These are phyloP conservation scores for Bagarius yarrelli DNA, from an alignment of 2,113 vertebrate species.

Conservation along the genomic window DNA sequence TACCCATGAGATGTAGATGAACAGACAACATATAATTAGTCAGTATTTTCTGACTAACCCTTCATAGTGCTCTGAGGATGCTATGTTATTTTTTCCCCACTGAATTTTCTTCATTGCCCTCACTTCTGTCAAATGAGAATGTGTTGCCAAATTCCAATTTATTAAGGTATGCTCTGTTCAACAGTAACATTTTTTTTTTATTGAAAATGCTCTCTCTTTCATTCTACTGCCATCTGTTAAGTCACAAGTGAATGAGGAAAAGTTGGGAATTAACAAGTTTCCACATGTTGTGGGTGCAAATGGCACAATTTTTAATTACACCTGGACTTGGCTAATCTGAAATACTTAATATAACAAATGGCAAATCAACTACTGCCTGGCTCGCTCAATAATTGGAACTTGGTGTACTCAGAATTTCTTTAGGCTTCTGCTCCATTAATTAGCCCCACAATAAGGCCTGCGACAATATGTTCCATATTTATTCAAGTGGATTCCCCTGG, in stretches of 20 bases:
- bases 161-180: conserved; percentile 41
- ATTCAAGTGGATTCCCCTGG: conserved; percentile 60
- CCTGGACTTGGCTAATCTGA: conserved; percentile 60
- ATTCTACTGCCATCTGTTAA: conserved; percentile 56
- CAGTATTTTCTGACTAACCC: conserved; percentile 29
- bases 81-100: not conserved
- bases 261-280: conserved; percentile 63
- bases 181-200: conserved; percentile 37
- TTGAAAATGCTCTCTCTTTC: conserved; percentile 26
- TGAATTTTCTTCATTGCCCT: conserved; percentile 23
- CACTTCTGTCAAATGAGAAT: conserved; percentile 23
- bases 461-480: conserved; percentile 63
- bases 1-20: conserved; percentile 16
- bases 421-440: conserved; percentile 62
- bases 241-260: conserved; percentile 51
- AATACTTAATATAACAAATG: conserved; percentile 62
- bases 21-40: conserved; percentile 37
- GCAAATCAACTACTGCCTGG: conserved; percentile 56
- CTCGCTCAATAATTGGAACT: conserved; percentile 59
- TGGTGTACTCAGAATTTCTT: conserved; percentile 50
- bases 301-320: conserved; percentile 61
- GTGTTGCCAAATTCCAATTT: conserved; percentile 50
- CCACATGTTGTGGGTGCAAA: conserved; percentile 60
- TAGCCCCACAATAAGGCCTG: conserved; percentile 57
- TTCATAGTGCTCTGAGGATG: conserved; percentile 20